Base-by-base conservation (phyloP, 2,797 vertebrate species). In the Takifugu ocellatus region DNA sequence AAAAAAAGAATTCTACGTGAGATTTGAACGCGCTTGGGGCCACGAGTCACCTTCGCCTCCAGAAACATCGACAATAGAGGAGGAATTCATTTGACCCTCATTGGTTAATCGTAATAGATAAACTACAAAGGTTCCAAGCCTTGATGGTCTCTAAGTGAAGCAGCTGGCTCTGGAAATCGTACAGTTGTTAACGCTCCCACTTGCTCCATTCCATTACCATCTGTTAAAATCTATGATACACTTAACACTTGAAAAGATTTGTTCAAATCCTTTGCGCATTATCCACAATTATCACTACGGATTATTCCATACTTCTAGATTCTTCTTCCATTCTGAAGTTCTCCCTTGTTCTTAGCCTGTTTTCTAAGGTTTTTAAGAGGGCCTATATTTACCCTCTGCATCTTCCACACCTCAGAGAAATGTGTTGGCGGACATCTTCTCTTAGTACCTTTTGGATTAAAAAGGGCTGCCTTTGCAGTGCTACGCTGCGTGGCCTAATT, bases 181-280 rank as follows among this genome's bases (percentile, higher is more conserved):
- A n/a, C 45, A 6, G 11, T 33, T 61, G 48, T 59, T 73, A 84
- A 78, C 53, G 61, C 51, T 42, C 49, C 72, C 69, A 73, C 61
- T 63, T 73, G 63, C 58, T 75, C 74, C 69, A 77, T 81, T 84
- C 77, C 72, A 84, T 79, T 76, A 82, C 82, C 79, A 76, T 79
- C 70, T 77, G 59, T 63, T 72, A 48, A 61, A 71, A 67, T 75
- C 68, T 66, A 73, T 67, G 65, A 60, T 60, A 57, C 58, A 70
- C 53, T 77, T 65, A 78, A 77, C 61, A 55, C 49, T 25, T 46
- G 33, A n/a, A 3, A 14, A 39, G 14, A 12, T 39, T 9, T 33
- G 10, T 29, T 29, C 5, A 29, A 29, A 29, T 7, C 8, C 1
- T 39, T 39, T 39, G 21, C 14, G 14, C 36, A 39, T 39, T 12